phyloP scores from a whole-genome alignment of 1,140 invertebrate species.

The Drosophila sp. region DNA sequence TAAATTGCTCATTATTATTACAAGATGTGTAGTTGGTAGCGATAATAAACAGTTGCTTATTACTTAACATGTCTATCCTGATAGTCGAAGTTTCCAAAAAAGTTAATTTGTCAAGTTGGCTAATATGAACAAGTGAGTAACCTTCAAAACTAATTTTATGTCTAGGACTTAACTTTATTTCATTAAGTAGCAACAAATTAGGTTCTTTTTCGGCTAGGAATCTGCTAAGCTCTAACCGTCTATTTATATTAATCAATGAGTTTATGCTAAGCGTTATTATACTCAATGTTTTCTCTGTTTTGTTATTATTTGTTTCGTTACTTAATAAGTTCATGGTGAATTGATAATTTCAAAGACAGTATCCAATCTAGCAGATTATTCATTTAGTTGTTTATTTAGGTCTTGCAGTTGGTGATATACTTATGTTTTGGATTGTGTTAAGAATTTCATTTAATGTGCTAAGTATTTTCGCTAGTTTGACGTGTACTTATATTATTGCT shows the following conservation, averaged over 20 bases:
- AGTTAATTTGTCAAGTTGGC: not conserved
- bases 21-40: not conserved
- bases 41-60: not conserved
- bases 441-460: not conserved
- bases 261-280: constrained; percentile 12
- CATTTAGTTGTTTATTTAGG: not conserved
- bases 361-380: constrained; percentile 2
- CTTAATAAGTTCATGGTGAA: not conserved
- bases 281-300: not conserved
- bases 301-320: not conserved
- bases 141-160: not conserved
- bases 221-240: not conserved
- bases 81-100: not conserved
- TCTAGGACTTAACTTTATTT: not conserved
- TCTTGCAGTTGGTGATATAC: not conserved
- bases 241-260: constrained; percentile 6
- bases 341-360: constrained; percentile 3
- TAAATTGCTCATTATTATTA: constrained; percentile 1
- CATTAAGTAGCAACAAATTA: no score
- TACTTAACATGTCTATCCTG: not conserved
- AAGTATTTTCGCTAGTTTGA: not conserved
- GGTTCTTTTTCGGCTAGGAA: not conserved
- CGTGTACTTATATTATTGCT: not conserved
- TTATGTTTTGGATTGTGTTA: not conserved
- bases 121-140: not conserved